Evolutionary conservation across 2,797 vertebrate species (phyloP), one percentile per base, ranked within the genome.

Genomic region (Malacoctenus gilli): DNA sequence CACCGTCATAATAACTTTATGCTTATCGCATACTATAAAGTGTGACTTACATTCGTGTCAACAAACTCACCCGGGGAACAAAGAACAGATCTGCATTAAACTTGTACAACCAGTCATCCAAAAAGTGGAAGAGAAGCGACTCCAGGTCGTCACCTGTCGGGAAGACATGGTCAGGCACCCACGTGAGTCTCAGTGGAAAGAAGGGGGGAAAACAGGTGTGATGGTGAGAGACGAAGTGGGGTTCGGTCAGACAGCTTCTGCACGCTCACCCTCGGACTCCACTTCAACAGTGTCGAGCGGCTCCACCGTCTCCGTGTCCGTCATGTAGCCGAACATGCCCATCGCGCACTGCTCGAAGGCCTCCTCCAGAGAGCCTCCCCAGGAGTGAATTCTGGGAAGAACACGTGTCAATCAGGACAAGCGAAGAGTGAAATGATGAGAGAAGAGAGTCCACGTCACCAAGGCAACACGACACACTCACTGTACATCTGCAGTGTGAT

Each of bases 281-380:
- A 97, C 92, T 55, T 99, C 93, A 0, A 94, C 30, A 0, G 95
- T 94, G 7, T 93, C 92, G 14, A 87, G 62, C 0, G 96, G 97
- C 18, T 97, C 95, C 57, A 99, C 97, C 0, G 96, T 97, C 79
- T 93, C 96, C 0, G 92, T 97, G 16, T 99, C 97, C 0, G 96
- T 99, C 95, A 99, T 99, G 87, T 99, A 99, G 21, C 95, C 96
- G 61, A 99, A 99, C 96, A 98, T 98, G 49, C 93, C 95, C 96
- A 98, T 98, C 2, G 89, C 95, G 38, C 93, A 96, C 64, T 99
- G 97, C 66, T 99, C 97, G 72, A 97, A 99, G 0, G 96, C 96
- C 79, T 99, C 97, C 49, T 98, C 96, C 82, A 99, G 35, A 0
- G 92, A 90, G 4, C 91, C 85, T 4, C 97, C 96, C 96, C 97